Evolutionary conservation across 2,888 invertebrate species (phyloP), one percentile per base, ranked within the genome.

Genomic region (Eupeodes latifasciatus): DNA sequence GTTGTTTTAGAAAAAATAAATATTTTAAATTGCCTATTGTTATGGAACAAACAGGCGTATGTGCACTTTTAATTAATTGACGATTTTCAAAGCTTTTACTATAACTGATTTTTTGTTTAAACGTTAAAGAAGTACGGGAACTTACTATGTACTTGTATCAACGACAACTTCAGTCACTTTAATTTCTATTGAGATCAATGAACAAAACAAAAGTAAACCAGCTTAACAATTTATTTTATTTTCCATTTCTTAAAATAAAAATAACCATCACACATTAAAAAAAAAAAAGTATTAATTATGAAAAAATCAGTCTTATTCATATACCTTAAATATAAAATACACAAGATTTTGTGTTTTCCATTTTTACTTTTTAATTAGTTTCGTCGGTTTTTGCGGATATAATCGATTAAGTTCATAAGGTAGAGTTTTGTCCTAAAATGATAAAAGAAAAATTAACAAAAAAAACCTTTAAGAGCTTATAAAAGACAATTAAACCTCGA

Each of bases 351-450:
- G 12, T 3, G 47, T 10, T 71, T 40, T 19, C 6, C 11, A 44
- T 6, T n/a, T 6, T 12, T 9, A 1, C 34, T 6, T n/a, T 6
- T 12, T 9, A 1, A 40, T 77, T 19, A 81, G 1, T 64, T 44
- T 12, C 53, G 67, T n/a, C 79, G 75, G 51, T 86, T 81, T 53
- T 57, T 66, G 40, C 64, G 76, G 5, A 88, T 85, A 57, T 75
- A 85, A 36, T 88, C 85, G 2, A 88, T 66, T n/a, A 88, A 67
- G 47, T 88, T 88, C 85, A 88, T 78, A 11, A 88, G 36, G 59
- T 85, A 85, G 2, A 88, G 67, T 10, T 85, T 88, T 19, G 88
- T 81, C 11, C 88, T 88, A 14, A 10, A 11, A 44, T 47, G 5
- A 74, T 16, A 40, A 14, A 53, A 14, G 6, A 40, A 2, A 34